A percentile compares a stretch with the other conserved stretches of the same genome.
These are phyloP conservation scores for Tetraneura akinire DNA, from an alignment of 1,140 invertebrate species.

Conservation along the genomic window DNA sequence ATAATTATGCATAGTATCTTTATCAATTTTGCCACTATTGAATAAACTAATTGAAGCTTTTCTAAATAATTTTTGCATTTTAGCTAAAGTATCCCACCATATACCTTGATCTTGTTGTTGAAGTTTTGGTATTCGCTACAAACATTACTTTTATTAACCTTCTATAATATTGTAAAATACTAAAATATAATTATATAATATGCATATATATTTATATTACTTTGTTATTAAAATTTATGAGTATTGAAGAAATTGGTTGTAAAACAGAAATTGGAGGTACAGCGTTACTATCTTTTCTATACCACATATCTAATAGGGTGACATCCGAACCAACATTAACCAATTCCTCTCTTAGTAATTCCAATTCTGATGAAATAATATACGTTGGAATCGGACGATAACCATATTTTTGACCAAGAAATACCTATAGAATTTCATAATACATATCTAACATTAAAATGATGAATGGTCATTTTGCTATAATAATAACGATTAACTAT, in stretches of 20 bases:
- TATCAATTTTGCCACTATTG: conserved; percentile 81
- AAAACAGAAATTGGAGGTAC: conserved; percentile 90
- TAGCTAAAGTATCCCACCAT: conserved; percentile 96
- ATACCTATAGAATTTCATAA: conserved; percentile 73
- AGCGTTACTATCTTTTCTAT: conserved; percentile 93
- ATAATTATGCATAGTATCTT: conserved; percentile 96
- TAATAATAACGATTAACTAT: too few relatives aligned
- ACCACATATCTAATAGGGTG: conserved; percentile 88
- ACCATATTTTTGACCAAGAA: conserved; percentile 97
- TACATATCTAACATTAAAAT: too few relatives aligned
- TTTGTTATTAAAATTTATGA: conserved; percentile 98
- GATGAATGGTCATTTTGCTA: too few relatives aligned
- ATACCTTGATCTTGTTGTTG: conserved; percentile 94
- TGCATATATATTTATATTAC: conserved; percentile 64
- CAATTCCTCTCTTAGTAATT: conserved; percentile 82
- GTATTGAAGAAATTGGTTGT: conserved; percentile 94
- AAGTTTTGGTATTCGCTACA: conserved; percentile 84
- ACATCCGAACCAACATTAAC: conserved; percentile 78
- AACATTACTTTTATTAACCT: too few relatives aligned
- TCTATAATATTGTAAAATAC: too few relatives aligned
- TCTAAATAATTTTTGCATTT: conserved; percentile 91
- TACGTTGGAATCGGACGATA: conserved; percentile 96
- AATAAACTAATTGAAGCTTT: conserved; percentile 87
- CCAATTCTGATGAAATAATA: conserved; percentile 88
- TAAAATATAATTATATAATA: too few relatives aligned